Evolutionary conservation across 2,888 invertebrate species (phyloP), one percentile per base, ranked within the genome.

Genomic region (Polymixis lichenea): DNA sequence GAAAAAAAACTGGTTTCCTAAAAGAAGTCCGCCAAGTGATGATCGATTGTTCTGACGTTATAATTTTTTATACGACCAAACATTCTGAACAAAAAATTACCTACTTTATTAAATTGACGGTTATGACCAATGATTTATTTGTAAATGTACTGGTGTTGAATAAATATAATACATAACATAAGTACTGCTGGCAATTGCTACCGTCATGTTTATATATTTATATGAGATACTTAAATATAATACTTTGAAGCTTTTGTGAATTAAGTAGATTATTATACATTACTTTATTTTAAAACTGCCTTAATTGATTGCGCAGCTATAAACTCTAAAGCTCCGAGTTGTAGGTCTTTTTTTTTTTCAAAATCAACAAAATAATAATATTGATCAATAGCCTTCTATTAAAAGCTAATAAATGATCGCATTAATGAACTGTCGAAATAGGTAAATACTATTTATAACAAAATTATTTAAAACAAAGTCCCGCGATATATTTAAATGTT

Each of bases 111-210:
- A 17, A 71, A 71, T 71, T 71, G 83, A 75, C 64, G n/a, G 71
- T 62, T 75, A 69, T 75, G 49, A 67, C 66, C 62, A 51, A 72
- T 62, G 60, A 82, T 83, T 75, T 75, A 75, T 82, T 68, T 66
- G 53, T 65, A 43, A 55, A 72, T 43, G 62, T 60, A 68, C 15
- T 32, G 32, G 22, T 67, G 56, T 67, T 82, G 25, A 82, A 74
- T 82, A 78, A 73, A 80, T 58, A 80, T 77, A 72, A 71, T 67
- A 78, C 32, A 2, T 32, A 32, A 78, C 46, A 1, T 32, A 32
- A 46, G 17, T 58, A 55, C 53, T 73, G 17, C 38, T 60, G 4
- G 2, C 38, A 68, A 72, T 60, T 70, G 66, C 69, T 58, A 67
- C 78, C 72, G 32, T 11, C 64, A 53, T 51, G 25, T 32, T 53